A percentile compares a stretch with the other conserved stretches of the same genome.
Evolutionary conservation across 2,888 invertebrate species (phyloP).

Genomic region (Ariolimax columbianus): DNA sequence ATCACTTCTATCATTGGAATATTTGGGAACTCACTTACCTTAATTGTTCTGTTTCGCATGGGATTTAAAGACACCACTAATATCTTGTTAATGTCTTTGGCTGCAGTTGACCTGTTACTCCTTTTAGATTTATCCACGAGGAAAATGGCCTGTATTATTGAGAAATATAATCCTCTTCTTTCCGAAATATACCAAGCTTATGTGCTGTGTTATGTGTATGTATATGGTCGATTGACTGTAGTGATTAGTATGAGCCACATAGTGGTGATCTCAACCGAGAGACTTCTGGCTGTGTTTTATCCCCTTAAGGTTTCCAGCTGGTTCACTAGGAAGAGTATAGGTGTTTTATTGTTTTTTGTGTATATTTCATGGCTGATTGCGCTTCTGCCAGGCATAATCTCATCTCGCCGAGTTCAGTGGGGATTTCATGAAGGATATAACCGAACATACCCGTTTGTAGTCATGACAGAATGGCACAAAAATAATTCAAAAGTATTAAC

Average conservation of each 20-base stretch:
- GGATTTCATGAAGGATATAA: neutral
- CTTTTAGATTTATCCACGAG: neutral
- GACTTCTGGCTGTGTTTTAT: constrained; percentile 11
- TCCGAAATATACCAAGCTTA: neutral
- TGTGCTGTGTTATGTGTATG: neutral
- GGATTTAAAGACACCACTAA: neutral
- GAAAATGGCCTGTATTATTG: neutral
- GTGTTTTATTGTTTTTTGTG: neutral
- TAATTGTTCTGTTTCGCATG: neutral
- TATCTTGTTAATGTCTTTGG: neutral
- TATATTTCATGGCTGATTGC: neutral
- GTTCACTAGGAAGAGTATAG: neutral
- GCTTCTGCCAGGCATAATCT: neutral
- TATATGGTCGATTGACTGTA: neutral
- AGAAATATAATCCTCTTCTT: neutral
- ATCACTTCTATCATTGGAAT: neutral
- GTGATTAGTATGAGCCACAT: neutral
- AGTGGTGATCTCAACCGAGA: neutral
- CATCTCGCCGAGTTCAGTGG: neutral
- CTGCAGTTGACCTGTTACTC: constrained; percentile 4
- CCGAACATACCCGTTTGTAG: neutral
- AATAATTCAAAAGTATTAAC: neutral
- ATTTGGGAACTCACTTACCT: neutral
- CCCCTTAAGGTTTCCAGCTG: neutral
- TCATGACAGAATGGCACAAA: neutral